Base-by-base conservation (phyloP, 2,113 vertebrate genomes). In the Mobula birostris region DNA sequence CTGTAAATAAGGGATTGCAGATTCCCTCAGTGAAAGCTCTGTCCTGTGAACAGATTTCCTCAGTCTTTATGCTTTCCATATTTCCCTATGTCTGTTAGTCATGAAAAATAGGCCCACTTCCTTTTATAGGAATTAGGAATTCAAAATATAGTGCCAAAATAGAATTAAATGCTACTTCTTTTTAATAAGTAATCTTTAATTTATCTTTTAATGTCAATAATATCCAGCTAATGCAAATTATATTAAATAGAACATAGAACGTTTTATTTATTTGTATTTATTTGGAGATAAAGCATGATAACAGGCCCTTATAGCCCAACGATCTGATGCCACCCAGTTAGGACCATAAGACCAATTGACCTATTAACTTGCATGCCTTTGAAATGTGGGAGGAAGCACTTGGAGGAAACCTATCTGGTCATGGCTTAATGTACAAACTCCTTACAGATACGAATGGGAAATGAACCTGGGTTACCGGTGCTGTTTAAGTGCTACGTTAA, bases 41-140 rank as follows among this genome's bases (percentile, higher is more conserved):
- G 82, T 85, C 17, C 74, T 93, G 68, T 48, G 66, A 92, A 72
- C 19, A 92, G 90, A 74, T 74, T 74, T 15, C 40, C 40, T 11
- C 74, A 70, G 36, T 27, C 91, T 72, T 93, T 74, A 93, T 93
- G 70, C 91, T 74, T 74, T 76, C 36, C 91, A 93, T 36, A 76
- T 93, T 93, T 40, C 70, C 70, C 70, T 17, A 27, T 93, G 21
- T 93, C 66, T 29, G 68, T 56, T 36, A 93, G 21, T 21, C 91
- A 0, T 24, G 11, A 27, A 74, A 12, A 19, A 32, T 66, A 92
- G 36, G 72, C 66, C 61, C 21, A 40, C 66, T 74, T 21, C 24
- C 40, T 27, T 29, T 93, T 24, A 40, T 27, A 74, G 58, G 48
- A 15, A 87, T 63, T 63, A 32, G 61, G 15, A 15, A 32, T 66